Evolutionary conservation across 2,888 invertebrate genomes (phyloP).

Genomic region (Drosophila meridiana): DNA sequence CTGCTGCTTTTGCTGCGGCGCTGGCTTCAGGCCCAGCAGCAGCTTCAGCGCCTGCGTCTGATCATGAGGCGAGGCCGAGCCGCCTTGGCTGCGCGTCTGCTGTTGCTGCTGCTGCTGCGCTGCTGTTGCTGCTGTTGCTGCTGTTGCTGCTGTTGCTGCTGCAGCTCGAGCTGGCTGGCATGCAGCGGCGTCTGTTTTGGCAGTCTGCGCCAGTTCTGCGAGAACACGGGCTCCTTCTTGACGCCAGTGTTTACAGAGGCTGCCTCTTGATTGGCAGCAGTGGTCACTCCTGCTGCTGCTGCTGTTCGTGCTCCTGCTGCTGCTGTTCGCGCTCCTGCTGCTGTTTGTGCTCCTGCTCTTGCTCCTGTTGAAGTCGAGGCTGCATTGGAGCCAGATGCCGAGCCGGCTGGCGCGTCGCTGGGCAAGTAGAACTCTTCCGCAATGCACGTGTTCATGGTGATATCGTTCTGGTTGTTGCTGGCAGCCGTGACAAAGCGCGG

Average conservation of each 20-base stretch:
- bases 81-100: neutral
- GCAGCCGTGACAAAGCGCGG: conserved; percentile 47
- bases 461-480: conserved; percentile 26
- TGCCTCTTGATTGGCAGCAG: neutral
- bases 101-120: neutral
- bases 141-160: neutral
- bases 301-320: neutral
- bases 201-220: conserved; percentile 23
- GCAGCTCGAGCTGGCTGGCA: neutral
- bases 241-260: neutral
- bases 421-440: conserved; percentile 49
- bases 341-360: neutral
- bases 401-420: neutral
- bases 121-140: neutral
- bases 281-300: neutral
- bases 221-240: neutral
- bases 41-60: conserved; percentile 64
- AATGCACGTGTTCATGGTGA: conserved; percentile 58
- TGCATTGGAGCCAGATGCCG: neutral
- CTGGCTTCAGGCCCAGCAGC: conserved; percentile 60
- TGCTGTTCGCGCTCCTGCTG: neutral
- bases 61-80: conserved; percentile 32
- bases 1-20: neutral
- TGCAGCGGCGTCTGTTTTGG: conserved; percentile 14
- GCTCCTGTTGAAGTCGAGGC: neutral